Evolutionary conservation across 1,140 invertebrate genomes (phyloP).

Genomic region (Coboldia fuscipes): DNA sequence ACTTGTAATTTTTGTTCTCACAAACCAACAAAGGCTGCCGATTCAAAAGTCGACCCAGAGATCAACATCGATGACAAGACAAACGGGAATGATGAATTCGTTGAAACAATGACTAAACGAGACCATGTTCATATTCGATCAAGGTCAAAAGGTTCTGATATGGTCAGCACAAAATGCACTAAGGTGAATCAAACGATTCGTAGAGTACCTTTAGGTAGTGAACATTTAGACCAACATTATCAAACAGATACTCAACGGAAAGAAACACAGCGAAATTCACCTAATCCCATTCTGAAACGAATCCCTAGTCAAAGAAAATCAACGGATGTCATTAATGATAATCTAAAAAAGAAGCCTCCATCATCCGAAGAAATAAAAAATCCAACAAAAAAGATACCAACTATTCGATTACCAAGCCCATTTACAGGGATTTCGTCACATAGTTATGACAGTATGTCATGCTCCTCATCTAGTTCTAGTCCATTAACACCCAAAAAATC

Average conservation of each 20-base stretch:
- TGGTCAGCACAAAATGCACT: slow-evolving; percentile 2
- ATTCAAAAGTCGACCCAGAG: not conserved
- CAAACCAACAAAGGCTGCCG: not conserved
- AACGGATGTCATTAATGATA: not conserved
- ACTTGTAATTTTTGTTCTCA: slow-evolving; percentile 3
- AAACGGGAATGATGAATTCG: not conserved
- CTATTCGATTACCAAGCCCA: not conserved
- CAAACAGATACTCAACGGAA: not conserved
- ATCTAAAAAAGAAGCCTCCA: not conserved
- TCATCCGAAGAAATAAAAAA: not conserved
- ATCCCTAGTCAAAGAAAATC: too few relatives aligned
- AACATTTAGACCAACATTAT: not conserved
- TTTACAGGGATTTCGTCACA: not conserved
- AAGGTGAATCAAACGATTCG: not conserved
- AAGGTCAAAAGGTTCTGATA: slow-evolving; percentile 2
- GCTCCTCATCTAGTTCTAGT: not conserved
- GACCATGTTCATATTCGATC: slow-evolving; percentile 2
- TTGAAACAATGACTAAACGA: not conserved
- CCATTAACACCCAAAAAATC: not conserved
- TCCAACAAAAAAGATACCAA: not conserved
- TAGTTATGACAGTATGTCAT: slow-evolving; percentile 1
- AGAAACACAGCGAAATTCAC: not conserved
- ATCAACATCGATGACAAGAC: not conserved
- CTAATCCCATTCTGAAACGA: not conserved
- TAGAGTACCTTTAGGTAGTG: not conserved